Base-by-base conservation (phyloP, 1,140 invertebrate genomes). In the Bombus breviceps region DNA sequence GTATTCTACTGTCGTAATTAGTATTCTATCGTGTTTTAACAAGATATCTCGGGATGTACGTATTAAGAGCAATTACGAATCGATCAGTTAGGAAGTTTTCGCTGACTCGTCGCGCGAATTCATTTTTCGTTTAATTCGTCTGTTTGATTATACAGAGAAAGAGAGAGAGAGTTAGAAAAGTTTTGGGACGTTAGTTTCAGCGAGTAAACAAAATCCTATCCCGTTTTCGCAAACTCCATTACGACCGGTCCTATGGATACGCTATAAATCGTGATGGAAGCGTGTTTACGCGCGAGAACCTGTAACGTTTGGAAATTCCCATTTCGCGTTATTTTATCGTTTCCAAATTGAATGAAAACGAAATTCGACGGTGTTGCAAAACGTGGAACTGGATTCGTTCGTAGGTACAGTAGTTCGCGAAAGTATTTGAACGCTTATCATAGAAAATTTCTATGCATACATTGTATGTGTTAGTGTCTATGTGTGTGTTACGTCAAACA, bases 231-330 rank as follows among this genome's bases (percentile, higher is more conserved):
- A 73, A 73, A 73, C 41, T 28, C 41, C 43, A 43, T 71, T 43
- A 73, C 72, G 32, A 73, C n/a, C 4, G 72, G 37, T 13, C 28
- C 13, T 25, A 43, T 18, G 39, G 72, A 32, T 32, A 41, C 8
- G 41, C 39, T 47, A 73, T 73, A 73, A 73, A 73, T 73, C 72
- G n/a, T 22, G 72, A 73, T 73, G 41, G 72, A 32, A 43, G 72
- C 72, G 41, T 73, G 72, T 73, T 73, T 73, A 43, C 72, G 39
- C 41, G 28, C 39, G 41, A 47, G n/a, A 32, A 73, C n/a, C 71
- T 73, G 37, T 69, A 69, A 41, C 69, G 69, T 71, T 41, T 25
- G 37, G 69, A 41, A 43, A 73, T 73, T 47, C 41, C n/a, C n/a
- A 41, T 73, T 47, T 73, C 72, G 41, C 72, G 72, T 73, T 73